Conservation (phyloP, 2,797 vertebrate species). For the Champsocephalus gunnari region DNA sequence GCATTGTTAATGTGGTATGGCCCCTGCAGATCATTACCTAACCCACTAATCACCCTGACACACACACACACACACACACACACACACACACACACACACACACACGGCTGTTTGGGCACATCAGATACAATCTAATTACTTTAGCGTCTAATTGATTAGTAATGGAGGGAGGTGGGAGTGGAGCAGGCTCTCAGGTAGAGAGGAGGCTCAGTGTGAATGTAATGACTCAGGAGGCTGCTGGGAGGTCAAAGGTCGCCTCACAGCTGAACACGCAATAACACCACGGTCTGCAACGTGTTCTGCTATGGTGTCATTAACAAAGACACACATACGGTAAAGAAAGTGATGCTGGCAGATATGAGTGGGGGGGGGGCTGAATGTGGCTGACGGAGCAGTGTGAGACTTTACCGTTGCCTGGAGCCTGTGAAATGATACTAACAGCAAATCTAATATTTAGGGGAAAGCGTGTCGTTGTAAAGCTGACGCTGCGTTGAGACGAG, state of each 20-base stretch:
- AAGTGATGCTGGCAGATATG: conserved; percentile 13
- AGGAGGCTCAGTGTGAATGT: conserved; percentile 34
- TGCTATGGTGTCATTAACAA: conserved; percentile 40
- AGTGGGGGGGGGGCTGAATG: conserved; percentile 27
- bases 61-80: conserved; percentile 44
- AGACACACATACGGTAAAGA: conserved; percentile 21
- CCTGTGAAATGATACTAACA: conserved; percentile 40
- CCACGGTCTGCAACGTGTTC: conserved; percentile 22
- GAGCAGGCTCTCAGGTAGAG: conserved; percentile 64
- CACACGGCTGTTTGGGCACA: conserved; percentile 60
- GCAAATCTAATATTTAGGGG: conserved; percentile 29
- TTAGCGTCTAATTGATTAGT: conserved; percentile 77
- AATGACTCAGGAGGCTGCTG: conserved; percentile 43
- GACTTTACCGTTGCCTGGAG: conserved; percentile 42
- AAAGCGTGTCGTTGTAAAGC: conserved; percentile 36
- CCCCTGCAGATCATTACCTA: conserved; percentile 88
- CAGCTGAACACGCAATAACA: conserved; percentile 63
- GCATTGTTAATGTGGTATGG: conserved; percentile 90
- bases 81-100: conserved; percentile 30
- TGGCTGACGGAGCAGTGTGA: conserved; percentile 49
- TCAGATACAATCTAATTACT: conserved; percentile 81
- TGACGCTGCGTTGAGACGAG: conserved; percentile 62
- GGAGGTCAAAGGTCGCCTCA: conserved; percentile 45
- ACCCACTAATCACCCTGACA: conserved; percentile 82
- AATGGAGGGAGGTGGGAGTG: conserved; percentile 58